phyloP scores from a whole-genome alignment of 92 coral and sea anemone species.

The Phenganax stokvisi region DNA sequence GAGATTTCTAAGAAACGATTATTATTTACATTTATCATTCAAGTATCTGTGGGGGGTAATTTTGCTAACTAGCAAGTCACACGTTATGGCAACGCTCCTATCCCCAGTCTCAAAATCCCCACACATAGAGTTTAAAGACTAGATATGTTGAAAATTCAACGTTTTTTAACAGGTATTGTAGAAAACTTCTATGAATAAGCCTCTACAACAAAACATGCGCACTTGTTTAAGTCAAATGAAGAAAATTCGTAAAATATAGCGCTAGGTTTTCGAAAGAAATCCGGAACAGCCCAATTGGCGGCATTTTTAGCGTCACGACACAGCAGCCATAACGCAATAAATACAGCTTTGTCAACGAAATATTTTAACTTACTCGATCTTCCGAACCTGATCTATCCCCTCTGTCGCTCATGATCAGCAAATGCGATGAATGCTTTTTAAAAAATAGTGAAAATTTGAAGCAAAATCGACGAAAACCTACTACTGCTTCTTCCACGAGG shows the following conservation, averaged over 20 bases:
- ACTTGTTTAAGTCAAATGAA: neutral
- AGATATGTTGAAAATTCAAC: too few relatives aligned
- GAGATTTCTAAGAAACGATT: conserved; percentile 11
- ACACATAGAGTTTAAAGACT: too few relatives aligned
- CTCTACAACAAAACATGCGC: neutral
- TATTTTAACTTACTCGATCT: conserved; percentile 52
- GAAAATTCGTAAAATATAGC: neutral
- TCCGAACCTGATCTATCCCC: conserved; percentile 65
- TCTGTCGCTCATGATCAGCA: conserved; percentile 54
- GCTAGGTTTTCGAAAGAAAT: neutral
- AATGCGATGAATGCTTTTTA: neutral
- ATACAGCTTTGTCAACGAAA: neutral
- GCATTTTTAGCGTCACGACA: neutral
- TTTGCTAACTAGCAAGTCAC: too few relatives aligned
- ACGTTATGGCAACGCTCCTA: too few relatives aligned
- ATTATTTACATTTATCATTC: neutral
- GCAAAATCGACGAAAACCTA: neutral
- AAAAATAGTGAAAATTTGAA: conserved; percentile 1
- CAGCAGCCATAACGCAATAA: neutral
- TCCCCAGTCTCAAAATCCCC: too few relatives aligned
- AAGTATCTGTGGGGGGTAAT: neutral
- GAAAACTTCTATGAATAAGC: too few relatives aligned
- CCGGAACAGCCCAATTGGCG: neutral
- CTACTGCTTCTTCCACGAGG: conserved; percentile 1
- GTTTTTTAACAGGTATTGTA: too few relatives aligned